Base-by-base conservation (phyloP, 2,888 invertebrate genomes). In the Rhorus exstirpatorius region DNA sequence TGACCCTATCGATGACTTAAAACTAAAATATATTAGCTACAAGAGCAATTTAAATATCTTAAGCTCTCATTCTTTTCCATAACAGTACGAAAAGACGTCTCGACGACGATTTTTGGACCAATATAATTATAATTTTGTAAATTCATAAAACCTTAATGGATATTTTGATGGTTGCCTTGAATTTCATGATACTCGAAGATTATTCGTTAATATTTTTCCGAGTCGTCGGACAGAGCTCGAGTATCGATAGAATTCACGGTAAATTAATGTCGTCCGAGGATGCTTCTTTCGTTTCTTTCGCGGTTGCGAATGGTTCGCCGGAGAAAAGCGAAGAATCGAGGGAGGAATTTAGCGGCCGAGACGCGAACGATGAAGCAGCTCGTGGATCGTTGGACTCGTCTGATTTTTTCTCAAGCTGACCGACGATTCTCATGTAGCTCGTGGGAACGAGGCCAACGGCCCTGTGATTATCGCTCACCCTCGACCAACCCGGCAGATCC, bases 401-500 rank as follows among this genome's bases (percentile, higher is more conserved):
- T 0, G 84, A 17, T 77, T 90, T 90, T 75, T 90, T 92, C 67
- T 89, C 91, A 19, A 91, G 86, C 67, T 91, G 89, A 14, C 91
- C 91, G 68, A 91, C 88, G 14, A 92, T 83, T 58, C 85, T 90
- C 0, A 92, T 83, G 79, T 93, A 92, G 70, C 89, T 89, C 1
- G 88, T 89, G 8, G 93, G 93, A 49, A 93, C 86, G 1, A 92
- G 80, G 24, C 93, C 93, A 65, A 92, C 86, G 24, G 89, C 90
- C 1, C 86, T 75, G 26, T 67, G 67, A 68, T 86, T 89, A 55
- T 93, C 89, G 0, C 92, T 91, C 17, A 90, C 92, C 84, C 85
- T 88, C 77, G 88, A 91, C 93, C 93, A 93, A 53, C 93, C 93
- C 24, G 91, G 91, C 7, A 86, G 65, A 84, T 94, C 94, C 87